These are phyloP conservation scores for Knipowitschia caucasica DNA, from an alignment of 2,797 vertebrate species.

Conservation along the genomic window DNA sequence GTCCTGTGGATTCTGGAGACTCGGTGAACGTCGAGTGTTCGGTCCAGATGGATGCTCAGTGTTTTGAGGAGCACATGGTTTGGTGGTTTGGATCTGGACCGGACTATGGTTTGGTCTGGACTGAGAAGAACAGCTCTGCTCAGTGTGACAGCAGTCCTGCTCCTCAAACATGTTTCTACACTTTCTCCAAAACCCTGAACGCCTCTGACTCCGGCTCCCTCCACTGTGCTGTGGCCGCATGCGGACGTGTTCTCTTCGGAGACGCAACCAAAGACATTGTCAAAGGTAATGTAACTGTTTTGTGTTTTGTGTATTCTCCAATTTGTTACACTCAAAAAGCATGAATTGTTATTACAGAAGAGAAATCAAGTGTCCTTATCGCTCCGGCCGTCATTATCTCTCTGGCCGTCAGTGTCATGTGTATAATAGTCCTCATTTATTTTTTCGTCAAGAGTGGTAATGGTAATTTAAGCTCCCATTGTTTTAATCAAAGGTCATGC, in stretches of 20 bases:
- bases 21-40: constrained; percentile 25
- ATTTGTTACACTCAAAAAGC: background rate
- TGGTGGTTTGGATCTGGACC: constrained; percentile 3
- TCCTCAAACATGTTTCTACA: constrained; percentile 22
- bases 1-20: background rate
- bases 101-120: background rate
- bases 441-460: constrained; percentile 3
- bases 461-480: background rate
- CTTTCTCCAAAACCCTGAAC: constrained; percentile 22
- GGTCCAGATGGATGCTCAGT: background rate
- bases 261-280: background rate
- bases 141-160: constrained; percentile 3
- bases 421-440: constrained; percentile 13
- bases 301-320: accelerated
- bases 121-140: background rate
- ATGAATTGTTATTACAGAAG: background rate
- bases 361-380: background rate
- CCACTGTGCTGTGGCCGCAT: constrained; percentile 27
- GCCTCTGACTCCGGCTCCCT: constrained; percentile 22
- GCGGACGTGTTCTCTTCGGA: constrained; percentile 14
- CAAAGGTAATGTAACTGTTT: constrained; percentile 25
- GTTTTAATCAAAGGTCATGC: too few species aligned
- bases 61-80: constrained; percentile 8
- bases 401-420: constrained; percentile 2
- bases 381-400: too few species aligned